phyloP scores from a whole-genome alignment of 2,888 invertebrate genomes.

The Thereva nobilitata region DNA sequence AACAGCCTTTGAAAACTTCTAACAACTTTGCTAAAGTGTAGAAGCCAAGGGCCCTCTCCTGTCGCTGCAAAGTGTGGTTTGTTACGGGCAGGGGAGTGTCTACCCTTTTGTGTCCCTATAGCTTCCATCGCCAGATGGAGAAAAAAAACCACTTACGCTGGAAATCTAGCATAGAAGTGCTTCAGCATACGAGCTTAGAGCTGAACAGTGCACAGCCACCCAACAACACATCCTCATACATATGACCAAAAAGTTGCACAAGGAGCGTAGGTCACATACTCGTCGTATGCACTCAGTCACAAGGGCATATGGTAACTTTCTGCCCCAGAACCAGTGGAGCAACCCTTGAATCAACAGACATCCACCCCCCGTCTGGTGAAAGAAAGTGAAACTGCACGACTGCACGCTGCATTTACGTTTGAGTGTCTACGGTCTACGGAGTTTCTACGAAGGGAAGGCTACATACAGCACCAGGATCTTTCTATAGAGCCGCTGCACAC shows the following conservation, averaged over 20 bases:
- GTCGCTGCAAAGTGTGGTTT: slow-evolving; percentile 15
- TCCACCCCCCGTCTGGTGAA: slow-evolving; percentile 21
- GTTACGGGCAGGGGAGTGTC: slow-evolving; percentile 15
- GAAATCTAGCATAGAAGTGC: no score
- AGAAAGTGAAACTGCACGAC: slow-evolving; percentile 30
- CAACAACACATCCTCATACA: no score
- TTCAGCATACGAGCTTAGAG: no score
- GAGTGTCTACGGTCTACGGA: slow-evolving; percentile 2
- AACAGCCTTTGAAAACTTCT: slow-evolving; percentile 29
- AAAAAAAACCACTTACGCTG: background rate
- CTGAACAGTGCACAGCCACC: no score
- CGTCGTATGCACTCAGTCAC: slow-evolving; percentile 19
- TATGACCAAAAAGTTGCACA: no score
- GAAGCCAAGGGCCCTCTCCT: slow-evolving; percentile 2
- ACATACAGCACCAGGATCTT: no score
- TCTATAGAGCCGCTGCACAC: no score
- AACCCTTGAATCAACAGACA: slow-evolving; percentile 35
- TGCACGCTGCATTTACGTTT: slow-evolving; percentile 17
- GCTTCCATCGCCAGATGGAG: background rate
- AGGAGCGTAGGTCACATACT: slow-evolving; percentile 21
- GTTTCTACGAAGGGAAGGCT: no score
- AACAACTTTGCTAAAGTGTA: slow-evolving; percentile 19
- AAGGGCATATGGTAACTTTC: slow-evolving; percentile 27
- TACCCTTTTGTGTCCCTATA: slow-evolving; percentile 14
- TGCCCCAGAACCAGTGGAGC: slow-evolving; percentile 16